Evolutionary conservation across 2,888 invertebrate genomes (phyloP), one percentile per base, ranked within the genome.

Genomic region (Emmelina monodactyla): DNA sequence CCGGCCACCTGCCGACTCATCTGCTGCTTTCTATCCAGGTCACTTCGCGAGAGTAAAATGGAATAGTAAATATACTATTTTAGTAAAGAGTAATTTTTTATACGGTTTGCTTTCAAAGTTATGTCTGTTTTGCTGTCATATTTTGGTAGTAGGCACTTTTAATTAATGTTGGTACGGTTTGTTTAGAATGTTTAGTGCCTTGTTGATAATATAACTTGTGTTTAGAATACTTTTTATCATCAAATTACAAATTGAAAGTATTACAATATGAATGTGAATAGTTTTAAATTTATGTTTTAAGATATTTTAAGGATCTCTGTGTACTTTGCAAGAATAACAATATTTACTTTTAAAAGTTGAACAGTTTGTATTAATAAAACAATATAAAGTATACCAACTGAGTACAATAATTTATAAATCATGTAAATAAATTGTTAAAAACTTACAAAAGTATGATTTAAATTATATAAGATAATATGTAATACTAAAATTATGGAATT

Each of bases 331-430:
- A 28, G 5, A 6, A 19, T 6, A 19, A 19, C 19, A 6, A 9
- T 19, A 19, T 6, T 19, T 19, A 25, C 11, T 25, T 37, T 39
- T 30, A 22, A 40, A 40, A 35, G 31, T 37, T 35, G 16, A 35
- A 35, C 16, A 36, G 22, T 35, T 37, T 29, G 19, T 33, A 31
- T 32, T 34, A 32, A 36, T 29, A 38, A 42, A 33, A 43, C 43
- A 47, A 34, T 44, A 48, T 53, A 60, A 60, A 50, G 78, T 78
- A 78, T 78, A 79, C 78, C 65, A 64, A 71, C 55, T 43, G 62
- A 78, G 79, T 70, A 79, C 78, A 79, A 79, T 79, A 79, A 78
- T 56, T 47, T 59, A 73, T 75, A 76, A 63, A 76, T 76, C 76
- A 42, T 76, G 73, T 76, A 76, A 63, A 76, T 76, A 78, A 44